Conservation (phyloP, 2,888 invertebrate genomes). For the Xiphydria camelus region DNA sequence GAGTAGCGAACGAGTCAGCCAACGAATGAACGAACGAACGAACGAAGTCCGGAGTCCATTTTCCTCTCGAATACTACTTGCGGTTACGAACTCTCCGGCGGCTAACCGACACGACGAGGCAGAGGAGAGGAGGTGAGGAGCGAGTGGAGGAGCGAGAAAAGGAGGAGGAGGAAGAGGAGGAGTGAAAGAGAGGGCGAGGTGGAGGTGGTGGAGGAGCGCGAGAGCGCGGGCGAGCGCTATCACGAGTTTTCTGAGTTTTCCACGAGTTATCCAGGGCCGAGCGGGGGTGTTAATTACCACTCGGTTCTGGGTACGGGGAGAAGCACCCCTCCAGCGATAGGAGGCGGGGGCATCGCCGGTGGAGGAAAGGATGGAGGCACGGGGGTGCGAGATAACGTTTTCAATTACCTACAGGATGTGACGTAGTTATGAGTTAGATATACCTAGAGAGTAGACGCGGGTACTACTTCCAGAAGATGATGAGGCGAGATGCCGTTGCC, state of each 20-base stretch:
- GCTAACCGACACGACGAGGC: conserved; percentile 24
- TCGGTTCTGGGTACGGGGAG: conserved; percentile 35
- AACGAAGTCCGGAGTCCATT: conserved; percentile 35
- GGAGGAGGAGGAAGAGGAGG: conserved; percentile 10
- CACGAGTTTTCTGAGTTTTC: conserved; percentile 51
- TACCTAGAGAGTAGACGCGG: conserved; percentile 33
- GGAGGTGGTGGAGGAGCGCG: conserved; percentile 2
- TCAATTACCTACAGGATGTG: conserved; percentile 58
- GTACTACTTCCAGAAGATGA: conserved; percentile 34
- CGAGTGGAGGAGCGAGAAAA: conserved; percentile 16
- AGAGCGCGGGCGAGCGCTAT: conserved; percentile 26
- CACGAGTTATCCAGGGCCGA: conserved; percentile 37
- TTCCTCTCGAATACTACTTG: conserved; percentile 40
- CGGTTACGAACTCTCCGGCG: conserved; percentile 34
- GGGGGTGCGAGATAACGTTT: conserved; percentile 56
- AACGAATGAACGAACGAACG: conserved; percentile 19
- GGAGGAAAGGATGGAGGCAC: conserved; percentile 46
- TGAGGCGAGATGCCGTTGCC: conserved; percentile 42
- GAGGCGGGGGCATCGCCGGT: conserved; percentile 14
- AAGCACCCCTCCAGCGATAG: conserved; percentile 35
- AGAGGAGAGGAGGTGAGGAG: conserved; percentile 11
- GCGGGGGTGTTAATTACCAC: conserved; percentile 52
- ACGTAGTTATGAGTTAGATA: conserved; percentile 57
- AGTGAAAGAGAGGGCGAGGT: conserved; percentile 11
- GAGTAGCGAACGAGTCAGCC: conserved; percentile 3